These are phyloP conservation scores for Oscarella lobularis DNA, from an alignment of 37 sponge, comb jelly and placozoan genomes.

Conservation along the genomic window DNA sequence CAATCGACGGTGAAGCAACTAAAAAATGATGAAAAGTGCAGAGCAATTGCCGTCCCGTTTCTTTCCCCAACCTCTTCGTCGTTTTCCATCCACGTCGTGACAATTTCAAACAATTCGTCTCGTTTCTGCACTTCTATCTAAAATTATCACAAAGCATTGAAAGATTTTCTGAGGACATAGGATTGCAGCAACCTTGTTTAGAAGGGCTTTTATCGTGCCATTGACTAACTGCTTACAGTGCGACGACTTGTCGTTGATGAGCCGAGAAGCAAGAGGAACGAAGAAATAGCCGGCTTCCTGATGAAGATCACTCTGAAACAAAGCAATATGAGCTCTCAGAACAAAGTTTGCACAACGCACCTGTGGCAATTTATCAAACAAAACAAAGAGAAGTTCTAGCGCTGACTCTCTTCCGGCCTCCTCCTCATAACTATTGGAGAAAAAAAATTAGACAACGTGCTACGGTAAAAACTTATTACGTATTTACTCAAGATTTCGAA, in stretches of 20 bases:
- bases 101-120: conserved; percentile 11
- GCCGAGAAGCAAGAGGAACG: conserved; percentile 46
- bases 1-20: conserved; percentile 57
- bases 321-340: no score
- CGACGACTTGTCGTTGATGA: conserved; percentile 66
- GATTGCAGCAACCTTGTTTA: conserved; percentile 28
- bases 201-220: conserved; percentile 27
- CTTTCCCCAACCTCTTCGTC: neutral
- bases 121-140: conserved; percentile 16
- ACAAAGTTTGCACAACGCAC: conserved; percentile 26
- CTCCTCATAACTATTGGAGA: conserved; percentile 32
- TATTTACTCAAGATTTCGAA: conserved; percentile 50
- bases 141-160: neutral
- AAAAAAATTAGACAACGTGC: conserved; percentile 1
- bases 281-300: conserved; percentile 52
- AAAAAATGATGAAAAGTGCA: neutral
- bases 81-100: conserved; percentile 13
- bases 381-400: conserved; percentile 30
- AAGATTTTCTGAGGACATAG: conserved; percentile 1
- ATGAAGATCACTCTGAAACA: conserved; percentile 21
- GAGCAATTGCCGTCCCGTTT: no score
- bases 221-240: conserved; percentile 42
- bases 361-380: conserved; percentile 60
- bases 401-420: conserved; percentile 63
- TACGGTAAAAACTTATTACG: neutral